Percentiles rank a stretch among this genome's conserved stretches.
phyloP scores from a whole-genome alignment of 2,888 invertebrate genomes.

The Harmothoe impar region DNA sequence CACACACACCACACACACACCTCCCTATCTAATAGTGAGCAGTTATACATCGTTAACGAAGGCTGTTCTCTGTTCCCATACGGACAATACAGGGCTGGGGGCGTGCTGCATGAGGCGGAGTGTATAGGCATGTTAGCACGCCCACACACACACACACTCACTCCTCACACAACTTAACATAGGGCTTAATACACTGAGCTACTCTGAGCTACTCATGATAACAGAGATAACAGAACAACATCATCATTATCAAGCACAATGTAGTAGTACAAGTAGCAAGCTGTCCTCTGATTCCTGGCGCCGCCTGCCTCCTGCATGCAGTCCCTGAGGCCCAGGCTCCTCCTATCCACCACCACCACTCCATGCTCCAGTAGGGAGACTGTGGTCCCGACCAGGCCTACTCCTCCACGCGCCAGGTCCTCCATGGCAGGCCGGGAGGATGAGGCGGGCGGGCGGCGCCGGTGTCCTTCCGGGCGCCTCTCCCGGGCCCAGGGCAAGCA shows the following conservation, averaged over 20 bases:
- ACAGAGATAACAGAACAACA: background rate
- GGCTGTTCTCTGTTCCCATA: no score
- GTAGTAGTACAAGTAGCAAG: background rate
- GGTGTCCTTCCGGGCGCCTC: background rate
- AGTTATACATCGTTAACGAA: no score
- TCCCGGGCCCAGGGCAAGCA: background rate
- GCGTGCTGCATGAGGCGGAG: no score
- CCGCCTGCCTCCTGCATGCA: background rate
- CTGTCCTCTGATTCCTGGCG: background rate
- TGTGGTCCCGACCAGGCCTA: background rate
- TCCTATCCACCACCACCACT: no score
- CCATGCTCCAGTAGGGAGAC: constrained; percentile 5
- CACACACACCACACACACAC: no score
- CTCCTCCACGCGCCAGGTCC: background rate
- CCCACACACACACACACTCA: no score
- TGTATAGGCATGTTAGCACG: no score
- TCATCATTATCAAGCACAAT: background rate
- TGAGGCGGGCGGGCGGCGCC: constrained; percentile 42
- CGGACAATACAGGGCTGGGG: no score
- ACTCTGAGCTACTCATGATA: no score
- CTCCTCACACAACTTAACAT: no score
- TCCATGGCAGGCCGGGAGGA: constrained; percentile 4
- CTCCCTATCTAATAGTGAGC: no score
- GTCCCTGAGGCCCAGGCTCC: background rate
- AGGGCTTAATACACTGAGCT: no score